Percentiles rank a stretch among this genome's conserved stretches.
These are phyloP conservation scores for Eremobia ochroleuca DNA, from an alignment of 2,888 invertebrate genomes.

Conservation along the genomic window DNA sequence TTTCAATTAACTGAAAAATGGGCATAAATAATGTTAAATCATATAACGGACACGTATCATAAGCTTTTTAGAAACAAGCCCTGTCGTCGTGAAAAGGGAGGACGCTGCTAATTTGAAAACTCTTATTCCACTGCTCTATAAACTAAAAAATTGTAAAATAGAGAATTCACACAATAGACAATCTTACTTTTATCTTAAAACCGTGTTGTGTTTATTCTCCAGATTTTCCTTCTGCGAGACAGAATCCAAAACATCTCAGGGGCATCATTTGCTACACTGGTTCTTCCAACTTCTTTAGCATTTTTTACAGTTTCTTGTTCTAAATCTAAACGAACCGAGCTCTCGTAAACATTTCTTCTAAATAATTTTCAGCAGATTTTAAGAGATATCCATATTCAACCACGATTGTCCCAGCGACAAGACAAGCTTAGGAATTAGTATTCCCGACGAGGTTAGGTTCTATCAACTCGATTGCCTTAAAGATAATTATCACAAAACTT, in stretches of 20 bases:
- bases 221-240: constrained; percentile 27
- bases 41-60: no score
- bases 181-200: constrained; percentile 16
- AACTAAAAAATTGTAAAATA: no score
- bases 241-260: constrained; percentile 21
- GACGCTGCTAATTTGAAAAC: no score
- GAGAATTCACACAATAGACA: constrained; percentile 11
- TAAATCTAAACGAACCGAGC: not conserved
- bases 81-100: no score
- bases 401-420: not conserved
- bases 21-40: no score
- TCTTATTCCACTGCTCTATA: no score
- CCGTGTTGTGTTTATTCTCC: constrained; percentile 12
- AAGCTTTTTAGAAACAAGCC: no score
- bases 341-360: not conserved
- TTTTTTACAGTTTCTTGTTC: constrained; percentile 1
- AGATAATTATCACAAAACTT: constrained; percentile 16
- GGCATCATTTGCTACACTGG: constrained; percentile 23
- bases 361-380: not conserved
- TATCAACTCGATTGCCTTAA: not conserved
- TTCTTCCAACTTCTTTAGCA: constrained; percentile 15
- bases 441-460: not conserved
- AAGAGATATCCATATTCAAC: not conserved
- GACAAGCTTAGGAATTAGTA: not conserved
- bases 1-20: no score